A percentile compares a stretch with the other conserved stretches of the same genome.
phyloP scores from a whole-genome alignment of 1,140 invertebrate genomes.

The Nebria ingens region DNA sequence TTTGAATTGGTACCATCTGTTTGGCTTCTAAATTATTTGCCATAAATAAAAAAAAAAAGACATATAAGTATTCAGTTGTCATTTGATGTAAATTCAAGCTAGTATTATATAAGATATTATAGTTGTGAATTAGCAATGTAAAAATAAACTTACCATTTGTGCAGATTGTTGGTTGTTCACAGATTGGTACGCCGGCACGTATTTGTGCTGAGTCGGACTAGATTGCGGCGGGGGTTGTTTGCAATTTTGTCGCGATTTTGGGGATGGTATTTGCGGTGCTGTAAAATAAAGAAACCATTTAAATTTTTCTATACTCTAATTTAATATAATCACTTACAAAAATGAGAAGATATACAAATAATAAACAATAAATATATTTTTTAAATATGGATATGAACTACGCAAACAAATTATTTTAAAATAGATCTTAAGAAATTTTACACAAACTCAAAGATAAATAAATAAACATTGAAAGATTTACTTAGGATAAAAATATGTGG shows the following conservation, averaged over 20 bases:
- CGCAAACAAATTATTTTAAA: background rate
- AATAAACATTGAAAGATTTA: too few species aligned
- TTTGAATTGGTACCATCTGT: too few species aligned
- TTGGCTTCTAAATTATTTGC: too few species aligned
- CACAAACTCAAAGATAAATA: too few species aligned
- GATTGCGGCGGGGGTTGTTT: constrained; percentile 31
- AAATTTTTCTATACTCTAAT: too few species aligned
- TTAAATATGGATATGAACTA: background rate
- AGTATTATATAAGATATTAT: too few species aligned
- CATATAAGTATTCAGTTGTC: too few species aligned
- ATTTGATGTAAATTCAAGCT: too few species aligned
- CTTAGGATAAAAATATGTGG: too few species aligned
- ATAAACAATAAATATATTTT: constrained; percentile 1
- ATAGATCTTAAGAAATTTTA: background rate
- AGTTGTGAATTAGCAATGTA: too few species aligned
- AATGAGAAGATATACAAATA: background rate
- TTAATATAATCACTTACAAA: too few species aligned
- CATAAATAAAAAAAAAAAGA: too few species aligned
- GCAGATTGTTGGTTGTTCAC: constrained; percentile 26
- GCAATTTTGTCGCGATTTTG: constrained; percentile 30
- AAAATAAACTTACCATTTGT: constrained; percentile 21
- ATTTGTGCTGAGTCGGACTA: constrained; percentile 31
- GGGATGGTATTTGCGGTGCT: constrained; percentile 32
- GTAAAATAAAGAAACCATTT: constrained; percentile 20
- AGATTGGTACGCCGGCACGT: constrained; percentile 26